Percentiles rank a stretch among this genome's conserved stretches.
Conservation (phyloP, 2,113 vertebrate genomes). For the Chlamydotis undulata region DNA sequence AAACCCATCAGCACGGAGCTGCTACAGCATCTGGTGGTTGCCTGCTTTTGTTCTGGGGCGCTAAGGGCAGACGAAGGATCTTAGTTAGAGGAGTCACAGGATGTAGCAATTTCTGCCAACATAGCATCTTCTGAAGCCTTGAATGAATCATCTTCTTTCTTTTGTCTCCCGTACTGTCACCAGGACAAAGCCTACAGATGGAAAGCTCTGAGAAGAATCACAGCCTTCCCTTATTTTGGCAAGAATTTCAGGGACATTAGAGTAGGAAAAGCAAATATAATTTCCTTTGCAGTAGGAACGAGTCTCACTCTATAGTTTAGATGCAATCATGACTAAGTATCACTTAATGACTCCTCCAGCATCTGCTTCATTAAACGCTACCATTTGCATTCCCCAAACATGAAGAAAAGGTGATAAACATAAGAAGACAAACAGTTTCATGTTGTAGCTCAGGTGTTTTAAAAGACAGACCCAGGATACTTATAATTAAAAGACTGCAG, state of each 20-base stretch:
- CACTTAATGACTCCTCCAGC: conserved; percentile 5
- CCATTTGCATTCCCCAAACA: conserved; percentile 11
- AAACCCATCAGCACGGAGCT: background rate
- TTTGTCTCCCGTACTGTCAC: background rate
- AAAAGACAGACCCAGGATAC: background rate
- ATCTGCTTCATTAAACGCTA: conserved; percentile 26
- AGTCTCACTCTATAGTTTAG: background rate
- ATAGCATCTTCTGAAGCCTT: background rate
- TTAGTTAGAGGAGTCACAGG: background rate
- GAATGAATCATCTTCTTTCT: background rate
- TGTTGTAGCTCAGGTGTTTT: background rate
- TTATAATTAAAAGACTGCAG: background rate
- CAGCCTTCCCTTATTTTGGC: background rate
- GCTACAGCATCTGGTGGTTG: background rate
- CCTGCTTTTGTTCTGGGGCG: background rate
- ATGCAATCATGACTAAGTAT: background rate
- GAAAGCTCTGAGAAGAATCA: background rate
- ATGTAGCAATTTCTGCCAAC: background rate
- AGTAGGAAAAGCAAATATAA: conserved; percentile 17
- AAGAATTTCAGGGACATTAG: background rate
- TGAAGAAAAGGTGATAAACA: background rate
- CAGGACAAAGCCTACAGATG: background rate
- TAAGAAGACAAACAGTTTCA: background rate
- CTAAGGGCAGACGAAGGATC: background rate
- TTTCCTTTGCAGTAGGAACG: conserved; percentile 2